Evolutionary conservation across 2,888 invertebrate species (phyloP).

Genomic region (Clistopyga incitator): DNA sequence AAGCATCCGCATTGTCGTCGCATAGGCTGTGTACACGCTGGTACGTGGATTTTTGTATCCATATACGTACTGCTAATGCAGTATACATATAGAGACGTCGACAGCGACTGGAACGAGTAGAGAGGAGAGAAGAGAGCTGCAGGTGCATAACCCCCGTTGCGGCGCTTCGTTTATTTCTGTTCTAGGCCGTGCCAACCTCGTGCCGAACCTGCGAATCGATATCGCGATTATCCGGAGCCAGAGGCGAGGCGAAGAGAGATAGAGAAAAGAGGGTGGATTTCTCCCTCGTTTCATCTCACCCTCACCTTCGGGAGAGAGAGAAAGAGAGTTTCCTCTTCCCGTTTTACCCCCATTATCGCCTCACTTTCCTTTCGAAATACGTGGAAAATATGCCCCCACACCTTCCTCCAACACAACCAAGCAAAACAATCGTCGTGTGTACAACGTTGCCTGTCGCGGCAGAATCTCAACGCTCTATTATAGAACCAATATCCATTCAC

Average conservation of each 20-base stretch:
- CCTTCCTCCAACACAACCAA: background rate
- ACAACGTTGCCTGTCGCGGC: constrained; percentile 12
- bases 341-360: constrained; percentile 21
- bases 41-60: background rate
- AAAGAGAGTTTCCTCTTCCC: background rate
- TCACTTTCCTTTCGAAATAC: background rate
- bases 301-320: background rate
- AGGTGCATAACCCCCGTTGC: constrained; percentile 65
- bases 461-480: constrained; percentile 29
- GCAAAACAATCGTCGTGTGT: constrained; percentile 8
- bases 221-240: constrained; percentile 61
- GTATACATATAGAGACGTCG: background rate
- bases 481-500: constrained; percentile 47
- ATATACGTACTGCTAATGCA: background rate
- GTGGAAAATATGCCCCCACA: constrained; percentile 16
- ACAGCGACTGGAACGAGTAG: background rate
- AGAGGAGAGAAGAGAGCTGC: constrained; percentile 38
- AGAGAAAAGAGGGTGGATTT: background rate
- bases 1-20: constrained; percentile 5
- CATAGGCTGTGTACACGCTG: background rate
- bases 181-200: constrained; percentile 75
- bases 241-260: constrained; percentile 5
- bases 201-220: constrained; percentile 74
- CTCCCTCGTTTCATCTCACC: constrained; percentile 22
- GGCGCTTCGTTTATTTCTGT: constrained; percentile 74